Evolutionary conservation across 2,888 invertebrate species (phyloP), one percentile per base, ranked within the genome.

Genomic region (Temnothorax unifasciatus): DNA sequence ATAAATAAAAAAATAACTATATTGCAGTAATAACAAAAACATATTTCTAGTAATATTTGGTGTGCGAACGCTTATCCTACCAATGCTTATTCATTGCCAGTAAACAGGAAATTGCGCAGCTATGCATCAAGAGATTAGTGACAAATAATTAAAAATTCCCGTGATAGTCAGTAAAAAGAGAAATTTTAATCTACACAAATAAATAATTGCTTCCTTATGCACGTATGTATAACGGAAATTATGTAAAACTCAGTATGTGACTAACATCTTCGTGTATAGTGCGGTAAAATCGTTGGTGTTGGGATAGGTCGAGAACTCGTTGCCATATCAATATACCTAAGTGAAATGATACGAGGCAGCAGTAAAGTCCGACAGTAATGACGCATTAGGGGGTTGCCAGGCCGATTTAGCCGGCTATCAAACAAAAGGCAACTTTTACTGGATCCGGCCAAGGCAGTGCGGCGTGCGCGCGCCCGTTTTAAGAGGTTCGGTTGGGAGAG

Each of bases 301-400:
- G 93, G 91, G 92, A 93, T 92, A 94, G 94, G 94, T 94, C 93
- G 93, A 93, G 94, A 95, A 93, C 95, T 94, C 95, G 94, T 95
- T 94, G 94, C 94, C 94, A 94, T 95, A 95, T 95, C 95, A 95
- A 95, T 95, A 95, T 95, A 95, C 94, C 94, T 95, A 95, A 95
- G 95, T 95, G 94, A 95, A 95, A 95, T 95, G 95, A 95, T 94
- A 95, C 94, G 94, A 94, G 95, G 92, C 93, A 88, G 92, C 92
- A 94, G 94, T 95, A 95, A 94, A 93, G 91, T 92, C 92, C 93
- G 95, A 95, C 95, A 94, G 95, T 95, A 95, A 95, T 95, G 95
- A 95, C 94, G 95, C 95, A 95, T 95, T 95, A 95, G 94, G 93
- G 94, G 94, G 94, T 94, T 93, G 93, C 93, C 93, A 93, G 93